Percentiles rank a stretch among this genome's conserved stretches.
Evolutionary conservation across 2,797 vertebrate species (phyloP).

Genomic region (Scleropages formosus): DNA sequence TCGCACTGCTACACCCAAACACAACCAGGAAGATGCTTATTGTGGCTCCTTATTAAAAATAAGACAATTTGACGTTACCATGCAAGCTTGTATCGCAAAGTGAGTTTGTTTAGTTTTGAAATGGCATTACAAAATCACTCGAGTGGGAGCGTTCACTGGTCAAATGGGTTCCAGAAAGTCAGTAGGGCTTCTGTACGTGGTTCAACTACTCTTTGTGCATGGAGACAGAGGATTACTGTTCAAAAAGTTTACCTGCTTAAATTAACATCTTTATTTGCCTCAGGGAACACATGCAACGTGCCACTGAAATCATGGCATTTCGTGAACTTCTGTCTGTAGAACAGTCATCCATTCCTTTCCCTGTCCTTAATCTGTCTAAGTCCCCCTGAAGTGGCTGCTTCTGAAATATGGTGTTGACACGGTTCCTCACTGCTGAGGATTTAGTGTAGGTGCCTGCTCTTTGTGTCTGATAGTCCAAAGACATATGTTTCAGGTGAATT

Average conservation of each 20-base stretch:
- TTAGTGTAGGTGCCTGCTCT: background rate
- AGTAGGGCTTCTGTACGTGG: no score
- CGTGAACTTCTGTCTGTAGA: background rate
- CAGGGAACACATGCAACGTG: background rate
- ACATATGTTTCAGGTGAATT: no score
- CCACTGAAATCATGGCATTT: background rate
- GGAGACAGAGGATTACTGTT: no score
- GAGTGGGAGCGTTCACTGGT: no score
- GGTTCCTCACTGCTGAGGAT: background rate
- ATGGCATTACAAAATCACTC: no score
- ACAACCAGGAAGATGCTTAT: background rate
- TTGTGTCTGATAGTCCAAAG: background rate
- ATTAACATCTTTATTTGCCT: no score
- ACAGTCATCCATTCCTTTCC: conserved; percentile 7
- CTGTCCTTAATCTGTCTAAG: conserved; percentile 3
- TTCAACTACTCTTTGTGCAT: no score
- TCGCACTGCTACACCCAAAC: conserved; percentile 9
- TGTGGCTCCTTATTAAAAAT: background rate
- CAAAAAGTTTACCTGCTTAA: no score
- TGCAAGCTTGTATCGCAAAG: no score
- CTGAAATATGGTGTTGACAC: background rate
- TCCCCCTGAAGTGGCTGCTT: conserved; percentile 8
- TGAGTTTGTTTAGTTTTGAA: no score
- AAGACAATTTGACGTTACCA: background rate
- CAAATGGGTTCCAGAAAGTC: no score